Percentiles rank a stretch among this genome's conserved stretches.
Evolutionary conservation across 2,113 vertebrate species (phyloP).

Genomic region (Steatornis caripensis): DNA sequence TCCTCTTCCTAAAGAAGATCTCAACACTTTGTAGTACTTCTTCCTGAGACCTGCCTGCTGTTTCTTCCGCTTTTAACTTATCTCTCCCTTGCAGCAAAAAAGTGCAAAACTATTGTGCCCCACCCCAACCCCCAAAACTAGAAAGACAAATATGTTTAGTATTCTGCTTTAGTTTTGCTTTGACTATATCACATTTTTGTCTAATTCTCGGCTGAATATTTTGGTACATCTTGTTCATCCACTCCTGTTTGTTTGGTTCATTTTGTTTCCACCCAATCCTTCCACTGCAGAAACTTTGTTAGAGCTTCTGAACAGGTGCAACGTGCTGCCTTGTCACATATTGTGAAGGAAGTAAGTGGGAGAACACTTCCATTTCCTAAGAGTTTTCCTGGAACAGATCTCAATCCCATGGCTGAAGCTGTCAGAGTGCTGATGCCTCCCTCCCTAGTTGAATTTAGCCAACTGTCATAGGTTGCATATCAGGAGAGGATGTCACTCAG

Average conservation of each 20-base stretch:
- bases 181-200: neutral
- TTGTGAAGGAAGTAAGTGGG: neutral
- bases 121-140: rapidly evolving
- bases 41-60: neutral
- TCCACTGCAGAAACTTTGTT: neutral
- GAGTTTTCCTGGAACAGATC: neutral
- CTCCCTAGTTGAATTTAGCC: neutral
- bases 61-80: neutral
- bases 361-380: neutral
- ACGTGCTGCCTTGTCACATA: neutral
- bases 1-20: neutral
- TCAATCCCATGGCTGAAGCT: neutral
- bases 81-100: neutral
- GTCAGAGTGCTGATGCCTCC: neutral
- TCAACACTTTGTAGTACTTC: neutral
- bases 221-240: neutral
- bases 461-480: neutral
- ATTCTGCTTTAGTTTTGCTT: neutral
- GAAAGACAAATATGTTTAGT: neutral
- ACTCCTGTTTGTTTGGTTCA: neutral
- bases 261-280: neutral
- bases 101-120: neutral
- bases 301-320: neutral
- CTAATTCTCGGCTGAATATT: neutral
- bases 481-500: neutral